A percentile compares a stretch with the other conserved stretches of the same genome.
Conservation (phyloP, 2,113 vertebrate species). For the Neotragus pygmaeus region DNA sequence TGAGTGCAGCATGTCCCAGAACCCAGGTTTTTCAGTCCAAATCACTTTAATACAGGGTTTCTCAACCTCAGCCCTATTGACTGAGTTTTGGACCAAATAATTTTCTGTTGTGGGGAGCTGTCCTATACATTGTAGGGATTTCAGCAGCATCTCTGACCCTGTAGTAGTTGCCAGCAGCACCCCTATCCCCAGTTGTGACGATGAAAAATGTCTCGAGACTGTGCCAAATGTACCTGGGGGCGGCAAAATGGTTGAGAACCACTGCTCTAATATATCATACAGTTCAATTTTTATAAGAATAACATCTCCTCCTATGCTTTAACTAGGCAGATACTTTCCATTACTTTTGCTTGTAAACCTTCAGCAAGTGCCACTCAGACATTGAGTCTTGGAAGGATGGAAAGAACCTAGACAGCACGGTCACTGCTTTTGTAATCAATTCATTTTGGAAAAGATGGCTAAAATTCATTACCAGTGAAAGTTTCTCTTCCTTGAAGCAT, state of each 20-base stretch:
- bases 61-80: not conserved
- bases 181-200: not conserved
- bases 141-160: not conserved
- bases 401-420: not conserved
- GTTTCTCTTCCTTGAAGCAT: not conserved
- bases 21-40: not conserved
- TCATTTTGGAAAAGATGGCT: not conserved
- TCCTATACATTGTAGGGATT: not conserved
- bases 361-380: not conserved
- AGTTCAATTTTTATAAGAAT: not conserved
- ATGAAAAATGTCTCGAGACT: not conserved
- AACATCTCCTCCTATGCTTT: not conserved
- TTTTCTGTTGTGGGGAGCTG: not conserved
- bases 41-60: not conserved
- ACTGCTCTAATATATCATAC: not conserved
- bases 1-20: not conserved
- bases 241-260: not conserved
- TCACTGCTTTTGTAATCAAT: not conserved
- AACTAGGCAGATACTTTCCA: not conserved
- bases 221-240: not conserved
- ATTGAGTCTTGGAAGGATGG: not conserved
- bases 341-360: not conserved
- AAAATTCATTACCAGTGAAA: not conserved
- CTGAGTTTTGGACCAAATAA: not conserved
- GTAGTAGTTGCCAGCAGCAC: not conserved